Evolutionary conservation across 2,113 vertebrate genomes (phyloP), one percentile per base, ranked within the genome.

Genomic region (Corythornis madagascariensis): DNA sequence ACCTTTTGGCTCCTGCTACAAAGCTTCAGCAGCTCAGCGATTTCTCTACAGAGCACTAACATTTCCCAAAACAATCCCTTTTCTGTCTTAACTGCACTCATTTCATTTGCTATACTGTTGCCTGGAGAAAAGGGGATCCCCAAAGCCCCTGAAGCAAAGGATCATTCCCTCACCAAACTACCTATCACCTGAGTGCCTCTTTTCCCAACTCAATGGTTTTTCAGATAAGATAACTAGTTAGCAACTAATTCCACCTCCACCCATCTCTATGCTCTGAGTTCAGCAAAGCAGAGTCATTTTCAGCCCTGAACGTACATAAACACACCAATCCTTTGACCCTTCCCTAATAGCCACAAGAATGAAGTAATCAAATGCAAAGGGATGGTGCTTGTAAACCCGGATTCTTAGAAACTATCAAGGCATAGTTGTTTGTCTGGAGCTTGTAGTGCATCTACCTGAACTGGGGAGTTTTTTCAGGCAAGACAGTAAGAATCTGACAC

Each of bases 211-310:
- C 52, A 87, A 7, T 59, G 31, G 47, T 45, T 87, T 94, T 90
- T 35, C 52, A 91, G 92, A 91, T 92, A 89, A 95, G 93, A 83
- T 92, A 89, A 59, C 50, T 16, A 20, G 31, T 64, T 69, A 81
- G 35, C 45, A 64, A 52, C 60, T 76, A 89, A 85, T 88, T 77
- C 35, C 21, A 31, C 16, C 89, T 85, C 82, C 92, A 80, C 91
- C 89, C 87, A 87, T 29, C 26, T 74, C 67, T 61, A 16, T 4
- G 1, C n/a, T 64, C 48, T 1, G 18, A 73, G 35, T 42, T 67
- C 71, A 93, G 47, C 71, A 57, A 60, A 83, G 20, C 57, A 65
- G 19, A 48, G 40, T 47, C 14, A 52, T 53, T 86, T 90, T 90
- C 84, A 87, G 14, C 64, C 22, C 31, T 74, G 56, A 50, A 64